Conservation (phyloP, 1,140 invertebrate species). For the Notospermus geniculatus region DNA sequence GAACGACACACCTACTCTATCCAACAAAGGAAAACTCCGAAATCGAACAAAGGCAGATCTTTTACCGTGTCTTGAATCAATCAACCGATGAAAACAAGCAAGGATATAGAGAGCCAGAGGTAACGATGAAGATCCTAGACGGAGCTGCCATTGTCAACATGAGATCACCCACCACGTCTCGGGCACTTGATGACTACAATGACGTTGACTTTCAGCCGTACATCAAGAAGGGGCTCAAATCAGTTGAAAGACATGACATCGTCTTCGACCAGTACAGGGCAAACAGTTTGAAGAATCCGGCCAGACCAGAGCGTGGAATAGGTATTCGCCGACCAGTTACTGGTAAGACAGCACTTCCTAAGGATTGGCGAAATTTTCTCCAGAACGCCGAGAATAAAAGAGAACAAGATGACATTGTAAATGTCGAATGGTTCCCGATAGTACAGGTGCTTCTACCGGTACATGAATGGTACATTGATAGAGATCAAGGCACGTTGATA, state of each 20-base stretch:
- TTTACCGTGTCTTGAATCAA: conserved; percentile 8
- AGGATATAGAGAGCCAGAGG: not conserved
- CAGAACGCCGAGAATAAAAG: conserved; percentile 28
- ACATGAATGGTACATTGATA: too few species aligned
- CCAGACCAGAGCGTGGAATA: conserved; percentile 21
- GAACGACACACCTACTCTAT: conserved; percentile 13
- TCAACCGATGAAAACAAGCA: too few species aligned
- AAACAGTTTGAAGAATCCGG: conserved; percentile 22
- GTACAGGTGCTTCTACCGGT: too few species aligned
- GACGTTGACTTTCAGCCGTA: conserved; percentile 9
- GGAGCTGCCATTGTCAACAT: conserved; percentile 10
- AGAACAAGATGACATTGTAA: conserved; percentile 30
- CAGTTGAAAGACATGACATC: not conserved
- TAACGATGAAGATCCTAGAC: conserved; percentile 7
- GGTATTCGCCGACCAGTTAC: conserved; percentile 28
- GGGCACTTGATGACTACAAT: not conserved
- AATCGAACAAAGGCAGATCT: not conserved
- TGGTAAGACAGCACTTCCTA: conserved; percentile 16
- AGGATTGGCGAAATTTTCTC: conserved; percentile 27
- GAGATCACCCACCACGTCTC: not conserved
- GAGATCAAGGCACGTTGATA: too few species aligned
- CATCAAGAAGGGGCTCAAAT: not conserved
- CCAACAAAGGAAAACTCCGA: conserved; percentile 1
- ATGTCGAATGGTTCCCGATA: too few species aligned
- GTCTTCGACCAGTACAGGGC: conserved; percentile 14